Percentiles rank a stretch among this genome's conserved stretches.
Evolutionary conservation across 2,888 invertebrate species (phyloP).

Genomic region (Thera obeliscata): DNA sequence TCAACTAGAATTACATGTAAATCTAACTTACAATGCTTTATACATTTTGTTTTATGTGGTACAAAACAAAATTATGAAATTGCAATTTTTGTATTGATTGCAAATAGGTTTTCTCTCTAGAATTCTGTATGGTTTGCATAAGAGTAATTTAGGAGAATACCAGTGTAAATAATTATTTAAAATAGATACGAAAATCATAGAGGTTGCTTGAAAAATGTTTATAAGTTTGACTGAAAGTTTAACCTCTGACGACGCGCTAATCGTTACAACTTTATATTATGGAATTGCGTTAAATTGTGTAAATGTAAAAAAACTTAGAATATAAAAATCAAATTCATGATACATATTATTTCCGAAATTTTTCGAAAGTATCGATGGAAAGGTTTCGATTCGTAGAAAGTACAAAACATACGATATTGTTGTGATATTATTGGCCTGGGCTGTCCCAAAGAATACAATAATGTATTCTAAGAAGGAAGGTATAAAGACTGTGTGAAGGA

Average conservation of each 20-base stretch:
- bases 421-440: slow-evolving; percentile 55
- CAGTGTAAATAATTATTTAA: slow-evolving; percentile 30
- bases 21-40: slow-evolving; percentile 34
- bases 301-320: slow-evolving; percentile 63
- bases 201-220: slow-evolving; percentile 17
- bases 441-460: slow-evolving; percentile 42
- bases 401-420: slow-evolving; percentile 63
- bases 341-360: slow-evolving; percentile 55
- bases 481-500: slow-evolving; percentile 48
- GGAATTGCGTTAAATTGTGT: slow-evolving; percentile 74
- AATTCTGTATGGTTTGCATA: slow-evolving; percentile 31
- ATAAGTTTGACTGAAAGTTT: slow-evolving; percentile 17
- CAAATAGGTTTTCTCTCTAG: slow-evolving; percentile 21
- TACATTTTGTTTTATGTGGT: slow-evolving; percentile 46
- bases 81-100: slow-evolving; percentile 25
- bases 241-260: slow-evolving; percentile 27
- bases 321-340: slow-evolving; percentile 49
- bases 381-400: slow-evolving; percentile 56
- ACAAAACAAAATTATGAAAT: slow-evolving; percentile 46
- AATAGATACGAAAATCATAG: slow-evolving; percentile 10
- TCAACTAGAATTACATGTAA: slow-evolving; percentile 30
- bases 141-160: slow-evolving; percentile 15
- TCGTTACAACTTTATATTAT: slow-evolving; percentile 66
- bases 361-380: slow-evolving; percentile 24
- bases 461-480: slow-evolving; percentile 45